A percentile compares a stretch with the other conserved stretches of the same genome.
Conservation (phyloP, 2,888 invertebrate genomes). For the Drosophila meridionalis region DNA sequence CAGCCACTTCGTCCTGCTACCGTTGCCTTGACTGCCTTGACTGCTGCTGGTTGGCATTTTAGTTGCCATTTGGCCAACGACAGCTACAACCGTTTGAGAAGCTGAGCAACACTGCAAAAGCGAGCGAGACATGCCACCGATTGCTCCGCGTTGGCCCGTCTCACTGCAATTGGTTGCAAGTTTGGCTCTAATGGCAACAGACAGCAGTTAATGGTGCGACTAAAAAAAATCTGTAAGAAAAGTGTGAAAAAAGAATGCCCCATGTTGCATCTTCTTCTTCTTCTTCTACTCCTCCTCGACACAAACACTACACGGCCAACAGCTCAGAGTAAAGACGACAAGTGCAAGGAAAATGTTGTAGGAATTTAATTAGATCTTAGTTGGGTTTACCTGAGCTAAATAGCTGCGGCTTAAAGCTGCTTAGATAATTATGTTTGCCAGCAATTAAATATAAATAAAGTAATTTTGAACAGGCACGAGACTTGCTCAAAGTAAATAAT, state of each 20-base stretch:
- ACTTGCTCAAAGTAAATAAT: not conserved
- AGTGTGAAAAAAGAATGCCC: constrained; percentile 60
- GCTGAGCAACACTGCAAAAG: constrained; percentile 22
- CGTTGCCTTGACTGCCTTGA: constrained; percentile 20
- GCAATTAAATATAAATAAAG: constrained; percentile 9
- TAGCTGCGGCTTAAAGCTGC: constrained; percentile 21
- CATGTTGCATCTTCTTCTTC: constrained; percentile 2
- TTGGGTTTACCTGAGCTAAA: constrained; percentile 25
- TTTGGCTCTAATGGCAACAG: constrained; percentile 71
- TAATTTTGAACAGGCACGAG: not conserved
- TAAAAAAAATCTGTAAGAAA: constrained; percentile 39
- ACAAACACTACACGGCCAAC: constrained; percentile 2
- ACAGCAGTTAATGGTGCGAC: constrained; percentile 74
- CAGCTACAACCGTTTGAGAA: constrained; percentile 47
- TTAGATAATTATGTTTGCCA: constrained; percentile 10
- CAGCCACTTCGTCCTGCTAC: constrained; percentile 14
- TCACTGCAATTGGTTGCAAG: constrained; percentile 64
- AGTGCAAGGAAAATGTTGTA: constrained; percentile 25
- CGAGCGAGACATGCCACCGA: constrained; percentile 40
- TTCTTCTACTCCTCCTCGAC: not conserved
- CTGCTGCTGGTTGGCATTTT: constrained; percentile 57
- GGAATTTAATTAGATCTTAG: constrained; percentile 58
- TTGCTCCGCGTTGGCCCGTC: constrained; percentile 22
- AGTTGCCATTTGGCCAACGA: constrained; percentile 66
- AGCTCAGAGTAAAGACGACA: not conserved